Evolutionary conservation across 2,113 vertebrate genomes (phyloP).

Genomic region (Poeciliopsis occidentalis): DNA sequence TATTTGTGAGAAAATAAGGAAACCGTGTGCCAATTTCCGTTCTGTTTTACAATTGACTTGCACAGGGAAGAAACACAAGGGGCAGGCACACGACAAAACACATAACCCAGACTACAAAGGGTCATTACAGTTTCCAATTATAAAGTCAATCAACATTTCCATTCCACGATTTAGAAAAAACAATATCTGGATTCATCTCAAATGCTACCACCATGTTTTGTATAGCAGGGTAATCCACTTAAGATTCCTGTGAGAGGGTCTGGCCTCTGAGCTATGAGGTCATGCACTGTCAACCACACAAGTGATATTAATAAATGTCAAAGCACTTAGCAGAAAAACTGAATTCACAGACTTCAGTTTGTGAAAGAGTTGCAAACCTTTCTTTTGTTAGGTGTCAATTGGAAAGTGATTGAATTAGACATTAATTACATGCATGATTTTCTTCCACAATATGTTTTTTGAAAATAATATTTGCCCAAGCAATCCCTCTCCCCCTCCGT

Average conservation of each 20-base stretch:
- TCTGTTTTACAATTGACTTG: too few species aligned
- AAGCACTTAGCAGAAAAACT: neutral
- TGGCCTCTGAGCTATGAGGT: conserved; percentile 54
- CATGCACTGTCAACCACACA: conserved; percentile 47
- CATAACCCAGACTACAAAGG: too few species aligned
- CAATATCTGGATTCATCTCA: conserved; percentile 1
- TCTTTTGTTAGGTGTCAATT: neutral
- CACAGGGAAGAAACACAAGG: too few species aligned
- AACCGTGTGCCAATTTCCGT: too few species aligned
- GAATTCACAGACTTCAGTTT: neutral
- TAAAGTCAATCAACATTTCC: neutral
- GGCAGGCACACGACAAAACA: too few species aligned
- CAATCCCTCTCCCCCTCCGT: neutral
- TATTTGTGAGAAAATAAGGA: too few species aligned
- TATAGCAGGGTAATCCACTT: conserved; percentile 65
- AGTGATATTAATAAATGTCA: conserved; percentile 49
- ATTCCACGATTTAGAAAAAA: neutral
- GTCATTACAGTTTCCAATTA: neutral
- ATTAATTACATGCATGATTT: neutral
- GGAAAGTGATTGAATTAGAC: neutral
- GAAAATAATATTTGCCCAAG: neutral
- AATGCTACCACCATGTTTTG: conserved; percentile 38
- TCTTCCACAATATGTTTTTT: too few species aligned
- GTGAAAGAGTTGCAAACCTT: neutral
- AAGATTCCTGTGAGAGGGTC: conserved; percentile 57